phyloP scores from a whole-genome alignment of 2,113 vertebrate genomes.

The Alexandromys fortis region DNA sequence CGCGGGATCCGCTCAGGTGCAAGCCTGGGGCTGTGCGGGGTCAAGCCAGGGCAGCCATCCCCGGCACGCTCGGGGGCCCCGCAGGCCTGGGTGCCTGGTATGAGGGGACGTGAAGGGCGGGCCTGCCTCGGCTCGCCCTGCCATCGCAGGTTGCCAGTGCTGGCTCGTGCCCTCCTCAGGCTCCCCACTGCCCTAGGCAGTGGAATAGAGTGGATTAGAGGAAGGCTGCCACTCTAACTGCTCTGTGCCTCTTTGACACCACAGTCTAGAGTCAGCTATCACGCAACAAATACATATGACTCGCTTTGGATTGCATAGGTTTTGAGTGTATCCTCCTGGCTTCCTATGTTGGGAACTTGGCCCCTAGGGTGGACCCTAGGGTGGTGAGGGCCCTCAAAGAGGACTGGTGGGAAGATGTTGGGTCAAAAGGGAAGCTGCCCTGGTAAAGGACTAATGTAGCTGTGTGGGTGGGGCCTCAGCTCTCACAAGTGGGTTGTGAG shows the following conservation, averaged over 20 bases:
- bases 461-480: not conserved
- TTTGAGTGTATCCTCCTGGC: not conserved
- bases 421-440: not conserved
- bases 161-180: not conserved
- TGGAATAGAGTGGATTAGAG: not conserved
- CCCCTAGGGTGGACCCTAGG: not conserved
- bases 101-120: not conserved
- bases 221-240: not conserved
- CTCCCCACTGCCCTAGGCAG: not conserved
- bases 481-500: not conserved
- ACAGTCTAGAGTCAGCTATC: not conserved
- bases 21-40: not conserved
- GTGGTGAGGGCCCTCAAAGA: not conserved
- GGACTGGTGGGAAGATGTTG: not conserved
- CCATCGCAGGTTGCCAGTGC: not conserved
- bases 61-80: too few relatives aligned
- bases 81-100: not conserved
- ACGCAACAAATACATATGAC: not conserved
- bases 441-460: not conserved
- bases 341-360: not conserved
- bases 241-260: not conserved
- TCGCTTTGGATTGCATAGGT: not conserved
- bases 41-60: not conserved
- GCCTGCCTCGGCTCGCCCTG: not conserved
- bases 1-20: too few relatives aligned